Evolutionary conservation across 2,888 invertebrate species (phyloP).

Genomic region (Lithosia quadra): DNA sequence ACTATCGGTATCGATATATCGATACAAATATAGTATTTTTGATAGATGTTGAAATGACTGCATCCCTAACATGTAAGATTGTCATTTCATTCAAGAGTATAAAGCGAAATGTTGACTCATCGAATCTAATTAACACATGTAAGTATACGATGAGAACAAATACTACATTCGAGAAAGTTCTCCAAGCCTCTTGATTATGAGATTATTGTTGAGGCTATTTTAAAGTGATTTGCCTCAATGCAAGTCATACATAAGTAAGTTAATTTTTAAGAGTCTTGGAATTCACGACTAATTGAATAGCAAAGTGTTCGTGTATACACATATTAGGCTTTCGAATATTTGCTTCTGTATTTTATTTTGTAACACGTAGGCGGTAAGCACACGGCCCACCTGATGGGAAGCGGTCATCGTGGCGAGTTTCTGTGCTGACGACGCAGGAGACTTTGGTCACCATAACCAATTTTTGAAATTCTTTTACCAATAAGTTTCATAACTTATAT

Average conservation of each 20-base stretch:
- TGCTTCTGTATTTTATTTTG: background rate
- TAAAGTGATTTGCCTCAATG: background rate
- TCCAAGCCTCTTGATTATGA: constrained; percentile 5
- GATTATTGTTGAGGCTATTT: background rate
- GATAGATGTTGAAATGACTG: too few species aligned
- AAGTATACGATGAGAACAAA: background rate
- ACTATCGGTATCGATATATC: too few species aligned
- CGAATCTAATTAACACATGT: constrained; percentile 29
- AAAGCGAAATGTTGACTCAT: constrained; percentile 38
- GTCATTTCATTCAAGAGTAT: background rate
- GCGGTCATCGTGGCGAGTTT: too few species aligned
- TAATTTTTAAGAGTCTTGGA: background rate
- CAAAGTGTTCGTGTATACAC: background rate
- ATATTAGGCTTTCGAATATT: background rate
- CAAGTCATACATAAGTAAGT: background rate
- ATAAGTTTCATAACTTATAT: too few species aligned
- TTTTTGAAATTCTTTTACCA: too few species aligned
- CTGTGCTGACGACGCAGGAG: too few species aligned
- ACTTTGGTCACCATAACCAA: too few species aligned
- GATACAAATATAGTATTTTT: too few species aligned
- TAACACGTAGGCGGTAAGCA: too few species aligned
- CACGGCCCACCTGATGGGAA: too few species aligned
- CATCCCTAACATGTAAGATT: background rate
- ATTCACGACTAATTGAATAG: background rate
- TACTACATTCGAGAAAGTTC: constrained; percentile 26